Percentiles rank a stretch among this genome's conserved stretches.
Evolutionary conservation across 2,888 invertebrate species (phyloP).

Genomic region (Tromatobia lineatoria): DNA sequence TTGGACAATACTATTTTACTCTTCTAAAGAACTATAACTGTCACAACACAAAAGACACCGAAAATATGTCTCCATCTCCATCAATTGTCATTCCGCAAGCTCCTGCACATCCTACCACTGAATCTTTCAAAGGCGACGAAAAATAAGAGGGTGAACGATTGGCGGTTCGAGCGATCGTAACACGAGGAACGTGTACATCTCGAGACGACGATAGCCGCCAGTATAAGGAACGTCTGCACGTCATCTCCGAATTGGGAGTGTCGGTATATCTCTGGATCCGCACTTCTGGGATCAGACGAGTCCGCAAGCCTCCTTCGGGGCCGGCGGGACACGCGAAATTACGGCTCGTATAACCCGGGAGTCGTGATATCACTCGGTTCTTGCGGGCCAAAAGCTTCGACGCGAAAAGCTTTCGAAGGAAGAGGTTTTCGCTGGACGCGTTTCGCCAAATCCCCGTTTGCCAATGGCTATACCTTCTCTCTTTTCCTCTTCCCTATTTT

Average conservation of each 20-base stretch:
- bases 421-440: slow-evolving; percentile 13
- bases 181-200: background rate
- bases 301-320: slow-evolving; percentile 10
- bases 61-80: background rate
- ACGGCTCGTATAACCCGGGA: slow-evolving; percentile 25
- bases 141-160: slow-evolving; percentile 9
- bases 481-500: background rate
- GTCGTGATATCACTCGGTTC: slow-evolving; percentile 30
- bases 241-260: slow-evolving; percentile 13
- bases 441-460: slow-evolving; percentile 32
- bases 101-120: background rate
- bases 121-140: background rate
- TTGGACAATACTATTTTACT: no score
- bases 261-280: slow-evolving; percentile 7
- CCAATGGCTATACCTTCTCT: background rate
- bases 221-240: background rate
- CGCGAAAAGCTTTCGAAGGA: slow-evolving; percentile 26
- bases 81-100: background rate
- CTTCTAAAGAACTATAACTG: no score
- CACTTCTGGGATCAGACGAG: slow-evolving; percentile 18
- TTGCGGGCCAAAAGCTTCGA: slow-evolving; percentile 7
- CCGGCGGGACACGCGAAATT: slow-evolving; percentile 19
- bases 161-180: background rate
- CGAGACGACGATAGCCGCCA: background rate
- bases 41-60: background rate